Base-by-base conservation (phyloP, 2,888 invertebrate genomes). In the Bedellia somnulentella region DNA sequence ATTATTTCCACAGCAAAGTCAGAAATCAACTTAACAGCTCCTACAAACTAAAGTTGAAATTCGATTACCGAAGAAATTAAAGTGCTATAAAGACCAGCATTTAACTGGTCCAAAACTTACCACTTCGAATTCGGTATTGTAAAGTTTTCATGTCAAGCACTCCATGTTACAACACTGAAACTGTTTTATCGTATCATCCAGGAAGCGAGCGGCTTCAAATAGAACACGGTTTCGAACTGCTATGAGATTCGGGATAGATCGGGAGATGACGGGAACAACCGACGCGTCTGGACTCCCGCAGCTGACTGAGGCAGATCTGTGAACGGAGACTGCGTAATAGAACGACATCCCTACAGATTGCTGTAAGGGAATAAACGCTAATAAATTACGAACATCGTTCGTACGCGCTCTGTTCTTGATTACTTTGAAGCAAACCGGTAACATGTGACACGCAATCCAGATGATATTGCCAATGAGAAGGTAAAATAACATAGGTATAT, bases 251-350 rank as follows among this genome's bases (percentile, higher is more conserved):
- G n/a, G n/a, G n/a, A n/a, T n/a, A n/a, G n/a, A n/a, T n/a, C n/a
- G n/a, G n/a, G n/a, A n/a, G n/a, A n/a, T n/a, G n/a, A n/a, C n/a
- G n/a, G n/a, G n/a, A n/a, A n/a, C 70, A 67, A 54, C 68, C 53
- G 54, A 33, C 46, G 45, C 53, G 54, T 54, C 45, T 58, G 52
- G 57, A 47, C 53, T 60, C 62, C 56, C 54, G 58, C 47, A 51
- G 54, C 59, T 57, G 58, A 75, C 73, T 75, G 68, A 61, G 63
- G 60, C 61, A 56, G 57, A 67, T 68, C 68, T 63, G 58, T 37
- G 28, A 22, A 48, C 63, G 70, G 75, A 73, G 75, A 73, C 75
- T 75, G 75, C 75, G 75, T 75, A 73, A 64, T 71, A 55, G 70
- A 52, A 60, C 63, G 55, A 54, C 56, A 68, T 71, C 68, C 63